These are phyloP conservation scores for Lateolabrax maculatus DNA, from an alignment of 2,797 vertebrate genomes.

Conservation along the genomic window DNA sequence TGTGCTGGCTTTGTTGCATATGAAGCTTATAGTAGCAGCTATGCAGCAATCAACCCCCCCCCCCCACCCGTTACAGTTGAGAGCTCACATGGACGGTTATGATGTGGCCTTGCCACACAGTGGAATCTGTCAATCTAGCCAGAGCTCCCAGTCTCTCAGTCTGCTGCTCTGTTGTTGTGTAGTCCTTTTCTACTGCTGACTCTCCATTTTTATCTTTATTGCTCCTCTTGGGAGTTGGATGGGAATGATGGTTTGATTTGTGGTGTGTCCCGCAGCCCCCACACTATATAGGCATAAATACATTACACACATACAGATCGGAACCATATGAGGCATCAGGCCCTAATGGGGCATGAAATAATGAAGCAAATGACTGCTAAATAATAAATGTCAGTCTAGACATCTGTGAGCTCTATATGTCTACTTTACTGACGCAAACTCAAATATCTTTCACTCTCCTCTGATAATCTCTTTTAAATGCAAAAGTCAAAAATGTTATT, in stretches of 20 bases:
- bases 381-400: slow-evolving; percentile 39
- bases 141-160: slow-evolving; percentile 42
- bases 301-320: slow-evolving; percentile 1
- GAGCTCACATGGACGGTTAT: slow-evolving; percentile 20
- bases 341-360: slow-evolving; percentile 16
- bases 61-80: slow-evolving; percentile 30
- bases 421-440: slow-evolving; percentile 25
- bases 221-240: slow-evolving; percentile 30
- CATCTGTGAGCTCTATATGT: slow-evolving; percentile 26
- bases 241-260: slow-evolving; percentile 38
- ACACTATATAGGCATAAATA: slow-evolving; percentile 9
- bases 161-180: slow-evolving; percentile 39
- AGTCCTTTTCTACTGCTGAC: slow-evolving; percentile 28
- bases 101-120: slow-evolving; percentile 58
- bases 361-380: slow-evolving; percentile 21
- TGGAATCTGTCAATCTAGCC: slow-evolving; percentile 58
- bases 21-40: slow-evolving; percentile 39
- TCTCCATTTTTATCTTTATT: slow-evolving; percentile 40
- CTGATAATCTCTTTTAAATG: neutral
- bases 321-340: slow-evolving; percentile 18
- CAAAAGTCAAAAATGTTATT: neutral
- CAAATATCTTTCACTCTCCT: neutral
- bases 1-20: slow-evolving; percentile 50
- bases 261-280: neutral
- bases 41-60: slow-evolving; percentile 11